phyloP scores from a whole-genome alignment of 2,888 invertebrate genomes.

The Drymonia ruficornis region DNA sequence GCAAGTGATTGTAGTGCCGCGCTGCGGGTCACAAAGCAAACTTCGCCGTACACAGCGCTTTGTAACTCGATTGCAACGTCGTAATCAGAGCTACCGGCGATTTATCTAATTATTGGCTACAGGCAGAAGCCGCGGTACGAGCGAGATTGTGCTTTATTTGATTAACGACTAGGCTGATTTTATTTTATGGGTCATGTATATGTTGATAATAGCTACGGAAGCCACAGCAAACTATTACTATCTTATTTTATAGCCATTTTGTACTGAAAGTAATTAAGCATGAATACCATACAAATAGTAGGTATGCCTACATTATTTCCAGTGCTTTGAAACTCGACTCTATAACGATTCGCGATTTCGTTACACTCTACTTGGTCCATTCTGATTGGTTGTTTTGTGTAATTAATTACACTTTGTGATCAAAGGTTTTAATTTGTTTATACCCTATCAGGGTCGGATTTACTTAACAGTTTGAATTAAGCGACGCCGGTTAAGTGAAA shows the following conservation, averaged over 20 bases:
- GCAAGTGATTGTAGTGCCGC: not conserved
- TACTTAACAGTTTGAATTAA: not conserved
- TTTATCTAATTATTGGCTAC: not conserved
- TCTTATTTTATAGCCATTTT: no score
- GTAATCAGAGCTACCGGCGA: not conserved
- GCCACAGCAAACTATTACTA: no score
- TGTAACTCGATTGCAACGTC: not conserved
- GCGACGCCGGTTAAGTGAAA: not conserved
- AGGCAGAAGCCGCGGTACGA: not conserved
- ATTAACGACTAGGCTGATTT: not conserved
- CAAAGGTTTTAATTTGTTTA: slow-evolving; percentile 3
- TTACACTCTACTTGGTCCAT: not conserved
- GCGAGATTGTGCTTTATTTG: not conserved
- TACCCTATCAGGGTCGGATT: not conserved
- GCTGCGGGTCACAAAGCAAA: not conserved
- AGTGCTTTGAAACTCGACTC: not conserved
- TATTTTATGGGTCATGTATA: not conserved
- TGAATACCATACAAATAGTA: no score
- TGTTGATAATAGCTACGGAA: no score
- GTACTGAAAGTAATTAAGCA: no score
- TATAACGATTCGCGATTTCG: not conserved
- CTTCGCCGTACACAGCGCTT: not conserved
- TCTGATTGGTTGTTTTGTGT: not conserved
- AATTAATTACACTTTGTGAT: not conserved
- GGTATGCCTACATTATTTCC: not conserved